Conservation (phyloP, 2,113 vertebrate species). For the Anhinga rufa region DNA sequence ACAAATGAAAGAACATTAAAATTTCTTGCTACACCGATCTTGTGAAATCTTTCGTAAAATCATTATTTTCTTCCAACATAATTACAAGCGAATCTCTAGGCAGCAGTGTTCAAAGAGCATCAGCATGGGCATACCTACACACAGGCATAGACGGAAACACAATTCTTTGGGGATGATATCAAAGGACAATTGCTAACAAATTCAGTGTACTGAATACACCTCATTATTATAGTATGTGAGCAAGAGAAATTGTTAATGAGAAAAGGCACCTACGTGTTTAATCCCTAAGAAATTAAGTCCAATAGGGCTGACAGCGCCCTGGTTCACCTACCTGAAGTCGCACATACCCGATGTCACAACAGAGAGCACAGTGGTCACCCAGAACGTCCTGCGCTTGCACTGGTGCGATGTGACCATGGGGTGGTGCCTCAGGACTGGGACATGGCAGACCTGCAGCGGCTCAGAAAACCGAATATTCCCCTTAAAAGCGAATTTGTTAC, state of each 20-base stretch:
- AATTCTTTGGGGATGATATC: neutral
- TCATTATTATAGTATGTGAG: neutral
- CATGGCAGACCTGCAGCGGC: constrained; percentile 39
- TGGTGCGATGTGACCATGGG: constrained; percentile 51
- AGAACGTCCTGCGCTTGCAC: constrained; percentile 14
- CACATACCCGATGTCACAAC: neutral
- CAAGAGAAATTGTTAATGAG: neutral
- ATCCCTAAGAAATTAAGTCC: neutral
- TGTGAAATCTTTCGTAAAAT: constrained; percentile 29
- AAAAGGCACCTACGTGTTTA: neutral
- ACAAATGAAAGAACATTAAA: constrained; percentile 50
- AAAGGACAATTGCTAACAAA: neutral
- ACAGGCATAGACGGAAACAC: accelerated
- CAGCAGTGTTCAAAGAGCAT: neutral
- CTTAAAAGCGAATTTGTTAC: accelerated
- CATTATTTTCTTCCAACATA: neutral
- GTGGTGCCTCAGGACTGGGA: constrained; percentile 68
- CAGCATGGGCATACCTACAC: neutral
- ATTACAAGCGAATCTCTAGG: neutral
- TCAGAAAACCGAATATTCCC: neutral
- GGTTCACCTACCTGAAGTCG: constrained; percentile 14
- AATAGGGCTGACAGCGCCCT: accelerated
- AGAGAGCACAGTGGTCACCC: constrained; percentile 25
- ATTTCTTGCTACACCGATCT: neutral
- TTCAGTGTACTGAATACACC: neutral